These are phyloP conservation scores for Bradypus variegatus DNA, from an alignment of 2,797 vertebrate genomes.

Conservation along the genomic window DNA sequence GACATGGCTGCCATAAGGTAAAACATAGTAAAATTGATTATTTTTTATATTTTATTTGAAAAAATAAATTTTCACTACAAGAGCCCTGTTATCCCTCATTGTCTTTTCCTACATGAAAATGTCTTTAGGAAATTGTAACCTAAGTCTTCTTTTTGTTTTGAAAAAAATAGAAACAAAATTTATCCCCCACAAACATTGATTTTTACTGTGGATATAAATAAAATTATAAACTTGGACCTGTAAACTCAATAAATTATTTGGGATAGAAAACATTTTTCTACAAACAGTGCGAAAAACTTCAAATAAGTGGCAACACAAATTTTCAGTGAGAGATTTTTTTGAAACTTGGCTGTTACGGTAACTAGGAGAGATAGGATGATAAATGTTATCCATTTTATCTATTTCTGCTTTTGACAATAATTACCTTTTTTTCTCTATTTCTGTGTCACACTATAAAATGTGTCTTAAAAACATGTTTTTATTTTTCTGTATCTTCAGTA, in stretches of 20 bases:
- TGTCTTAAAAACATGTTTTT: neutral
- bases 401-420: neutral
- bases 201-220: neutral
- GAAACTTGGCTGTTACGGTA: neutral
- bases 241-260: neutral
- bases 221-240: neutral
- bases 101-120: neutral
- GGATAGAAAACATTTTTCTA: conserved; percentile 16
- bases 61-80: conserved; percentile 1
- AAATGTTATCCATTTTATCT: neutral
- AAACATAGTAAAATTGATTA: neutral
- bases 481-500: conserved; percentile 21
- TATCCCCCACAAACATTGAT: neutral
- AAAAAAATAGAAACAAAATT: conserved; percentile 25
- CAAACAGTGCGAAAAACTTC: neutral
- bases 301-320: neutral
- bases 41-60: conserved; percentile 33
- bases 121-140: neutral
- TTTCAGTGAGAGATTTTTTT: neutral
- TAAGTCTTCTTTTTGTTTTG: neutral
- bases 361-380: neutral
- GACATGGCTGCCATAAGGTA: neutral
- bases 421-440: neutral
- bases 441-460: neutral
- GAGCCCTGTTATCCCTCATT: neutral